phyloP scores from a whole-genome alignment of 2,888 invertebrate genomes.

The Agrochola circellaris region DNA sequence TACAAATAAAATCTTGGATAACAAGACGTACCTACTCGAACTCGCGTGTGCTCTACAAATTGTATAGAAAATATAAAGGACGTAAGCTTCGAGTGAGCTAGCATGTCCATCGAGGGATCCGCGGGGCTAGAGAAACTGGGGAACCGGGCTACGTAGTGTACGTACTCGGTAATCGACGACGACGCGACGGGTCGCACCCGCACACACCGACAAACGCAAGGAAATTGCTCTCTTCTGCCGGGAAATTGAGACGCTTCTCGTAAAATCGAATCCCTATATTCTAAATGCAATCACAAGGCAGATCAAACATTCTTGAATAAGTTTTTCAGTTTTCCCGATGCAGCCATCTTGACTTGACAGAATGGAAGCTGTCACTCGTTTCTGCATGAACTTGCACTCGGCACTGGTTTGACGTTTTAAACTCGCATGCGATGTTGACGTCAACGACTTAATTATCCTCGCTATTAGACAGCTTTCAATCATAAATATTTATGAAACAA shows the following conservation, averaged over 20 bases:
- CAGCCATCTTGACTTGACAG: conserved; percentile 53
- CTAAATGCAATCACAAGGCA: conserved; percentile 71
- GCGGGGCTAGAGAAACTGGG: conserved; percentile 42
- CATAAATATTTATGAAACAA: conserved; percentile 18
- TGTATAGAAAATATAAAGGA: conserved; percentile 56
- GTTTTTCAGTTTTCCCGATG: conserved; percentile 60
- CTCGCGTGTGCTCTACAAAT: conserved; percentile 47
- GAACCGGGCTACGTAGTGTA: conserved; percentile 26
- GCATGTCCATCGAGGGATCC: conserved; percentile 58
- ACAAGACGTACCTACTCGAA: conserved; percentile 54
- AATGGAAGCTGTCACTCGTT: conserved; percentile 12
- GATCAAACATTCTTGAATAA: conserved; percentile 68
- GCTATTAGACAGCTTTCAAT: conserved; percentile 12
- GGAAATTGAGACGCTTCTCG: conserved; percentile 85
- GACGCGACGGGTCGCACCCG: conserved; percentile 48
- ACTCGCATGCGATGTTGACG: not conserved
- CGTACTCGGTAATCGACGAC: conserved; percentile 56
- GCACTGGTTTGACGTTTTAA: conserved; percentile 1
- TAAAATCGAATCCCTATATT: conserved; percentile 77
- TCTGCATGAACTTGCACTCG: conserved; percentile 4
- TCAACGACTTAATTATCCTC: conserved; percentile 13
- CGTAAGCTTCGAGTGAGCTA: conserved; percentile 52
- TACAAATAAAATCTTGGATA: conserved; percentile 61
- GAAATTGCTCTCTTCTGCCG: conserved; percentile 84
- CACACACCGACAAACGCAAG: conserved; percentile 81